Base-by-base conservation (phyloP, 2,113 vertebrate species). In the Hydrochoerus hydrochaeris region DNA sequence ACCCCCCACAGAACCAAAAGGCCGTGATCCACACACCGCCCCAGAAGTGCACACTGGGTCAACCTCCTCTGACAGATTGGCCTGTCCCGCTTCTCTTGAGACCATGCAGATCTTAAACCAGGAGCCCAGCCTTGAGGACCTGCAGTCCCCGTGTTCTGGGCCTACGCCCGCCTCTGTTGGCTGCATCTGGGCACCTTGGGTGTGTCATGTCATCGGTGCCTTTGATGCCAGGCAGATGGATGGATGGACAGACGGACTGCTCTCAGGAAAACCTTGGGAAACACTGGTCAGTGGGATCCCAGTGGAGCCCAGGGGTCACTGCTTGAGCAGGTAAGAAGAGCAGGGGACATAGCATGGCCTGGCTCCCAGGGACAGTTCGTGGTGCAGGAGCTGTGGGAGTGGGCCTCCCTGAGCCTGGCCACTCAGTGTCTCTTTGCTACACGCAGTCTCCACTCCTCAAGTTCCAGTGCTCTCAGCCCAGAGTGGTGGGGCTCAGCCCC, bases 21-120 rank as follows among this genome's bases (percentile, higher is more conserved):
- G 17, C 38, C 24, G 4, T 1, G 35, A 1, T 26, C 9, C 32
- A 3, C 19, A 49, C 46, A 49, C 46, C 11, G 14, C 4, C 84
- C 19, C 5, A 3, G 30, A 49, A 44, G 22, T 1, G 0, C 12
- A 3, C 8, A 19, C 52, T 2, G 0, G 2, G 49, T 8, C 60
- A 3, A 4, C 5, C 9, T 30, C 2, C 0, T n/a, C 24, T 44
- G 30, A 9, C 1, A 0, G 19, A 10, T 38, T 16, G 6, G 12
- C 17, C 17, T 0, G 0, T 10, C 3, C 2, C 10, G 57, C 9
- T 12, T n/a, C 22, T 6, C 54, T 11, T 0, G 38, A 58, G 28
- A 46, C 32, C 10, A 0, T 0, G 24, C 1, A 26, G 44, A 3
- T 10, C 52, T 65, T 38, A n/a, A 46, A n/a, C 14, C 4, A 24